These are phyloP conservation scores for Crotalus helleri DNA, from an alignment of 2,113 vertebrate genomes.

Conservation along the genomic window DNA sequence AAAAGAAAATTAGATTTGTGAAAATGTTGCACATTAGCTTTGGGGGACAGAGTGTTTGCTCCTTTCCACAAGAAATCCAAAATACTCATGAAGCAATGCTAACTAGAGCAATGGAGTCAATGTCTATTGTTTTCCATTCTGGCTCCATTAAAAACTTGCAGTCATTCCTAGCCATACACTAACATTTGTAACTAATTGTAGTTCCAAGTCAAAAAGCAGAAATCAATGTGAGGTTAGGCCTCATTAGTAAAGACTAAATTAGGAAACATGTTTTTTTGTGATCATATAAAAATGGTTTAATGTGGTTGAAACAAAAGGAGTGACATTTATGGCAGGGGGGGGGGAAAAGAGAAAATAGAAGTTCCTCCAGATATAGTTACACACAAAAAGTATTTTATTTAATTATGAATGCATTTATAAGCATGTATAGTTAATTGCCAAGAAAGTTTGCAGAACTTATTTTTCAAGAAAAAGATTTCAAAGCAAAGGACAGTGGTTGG, in stretches of 20 bases:
- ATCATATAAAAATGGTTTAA: neutral
- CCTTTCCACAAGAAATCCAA: neutral
- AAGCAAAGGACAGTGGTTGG: neutral
- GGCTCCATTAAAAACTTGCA: neutral
- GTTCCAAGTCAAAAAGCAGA: neutral
- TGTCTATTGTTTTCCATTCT: neutral
- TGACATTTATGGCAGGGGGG: neutral
- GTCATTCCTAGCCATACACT: neutral
- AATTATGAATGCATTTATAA: neutral
- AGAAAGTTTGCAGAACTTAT: neutral
- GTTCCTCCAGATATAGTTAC: neutral
- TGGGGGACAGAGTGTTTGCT: neutral
- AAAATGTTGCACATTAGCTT: neutral
- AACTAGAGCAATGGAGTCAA: neutral
- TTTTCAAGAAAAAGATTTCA: neutral
- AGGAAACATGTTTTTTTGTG: neutral
- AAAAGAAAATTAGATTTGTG: neutral
- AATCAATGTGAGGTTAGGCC: neutral
- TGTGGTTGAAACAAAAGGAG: neutral
- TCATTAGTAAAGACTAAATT: neutral
- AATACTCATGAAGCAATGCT: fast-evolving
- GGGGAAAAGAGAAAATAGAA: neutral
- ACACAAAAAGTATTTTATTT: neutral
- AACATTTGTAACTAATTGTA: neutral
- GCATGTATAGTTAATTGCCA: neutral